Evolutionary conservation across 2,797 vertebrate species (phyloP).

Genomic region (Nannoperca australis): DNA sequence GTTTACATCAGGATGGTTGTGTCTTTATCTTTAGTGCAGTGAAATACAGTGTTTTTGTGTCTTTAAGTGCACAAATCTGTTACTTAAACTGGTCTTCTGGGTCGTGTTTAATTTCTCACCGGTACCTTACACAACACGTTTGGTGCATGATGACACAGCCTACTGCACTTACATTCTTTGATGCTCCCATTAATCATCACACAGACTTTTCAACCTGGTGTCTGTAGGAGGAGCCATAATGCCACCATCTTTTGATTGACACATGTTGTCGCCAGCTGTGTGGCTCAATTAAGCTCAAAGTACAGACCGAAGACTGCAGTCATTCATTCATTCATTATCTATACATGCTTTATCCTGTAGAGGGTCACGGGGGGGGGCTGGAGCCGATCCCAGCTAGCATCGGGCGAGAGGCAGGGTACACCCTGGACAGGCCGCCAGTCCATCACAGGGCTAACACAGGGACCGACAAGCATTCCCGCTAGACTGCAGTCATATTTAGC

Average conservation of each 20-base stretch:
- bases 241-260: constrained; percentile 20
- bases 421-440: no score
- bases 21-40: no score
- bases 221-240: neutral
- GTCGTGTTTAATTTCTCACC: neutral
- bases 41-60: neutral
- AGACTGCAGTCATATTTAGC: constrained; percentile 1
- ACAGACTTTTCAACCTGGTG: neutral
- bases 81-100: neutral
- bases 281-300: constrained; percentile 18
- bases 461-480: no score
- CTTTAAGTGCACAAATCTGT: no score
- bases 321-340: no score
- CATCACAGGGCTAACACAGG: no score
- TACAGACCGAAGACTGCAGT: neutral
- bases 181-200: neutral
- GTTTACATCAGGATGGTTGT: neutral
- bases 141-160: neutral
- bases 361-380: no score
- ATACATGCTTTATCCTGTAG: no score
- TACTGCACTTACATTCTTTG: neutral
- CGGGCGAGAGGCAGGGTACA: no score
- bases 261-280: constrained; percentile 3
- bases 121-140: neutral
- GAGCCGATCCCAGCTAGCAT: no score